phyloP scores from a whole-genome alignment of 1,140 invertebrate species.

The Drosophila kikkawai region DNA sequence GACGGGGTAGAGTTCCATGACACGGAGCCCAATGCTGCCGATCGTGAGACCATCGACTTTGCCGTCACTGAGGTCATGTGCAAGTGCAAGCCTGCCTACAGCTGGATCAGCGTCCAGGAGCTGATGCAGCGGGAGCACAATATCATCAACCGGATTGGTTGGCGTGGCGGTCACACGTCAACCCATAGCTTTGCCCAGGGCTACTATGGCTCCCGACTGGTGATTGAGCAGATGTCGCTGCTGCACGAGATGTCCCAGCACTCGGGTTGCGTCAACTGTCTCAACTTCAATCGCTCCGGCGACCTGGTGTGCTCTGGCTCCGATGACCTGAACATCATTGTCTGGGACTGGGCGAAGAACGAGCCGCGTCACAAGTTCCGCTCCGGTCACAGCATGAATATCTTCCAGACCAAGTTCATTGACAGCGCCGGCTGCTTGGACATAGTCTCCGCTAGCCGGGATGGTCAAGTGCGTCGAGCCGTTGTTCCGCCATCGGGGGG shows the following conservation, averaged over 20 bases:
- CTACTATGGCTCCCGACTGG: constrained; percentile 93
- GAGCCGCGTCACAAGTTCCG: constrained; percentile 88
- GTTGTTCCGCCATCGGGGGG: constrained; percentile 71
- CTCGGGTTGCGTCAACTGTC: constrained; percentile 95
- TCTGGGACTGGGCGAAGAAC: constrained; percentile 96
- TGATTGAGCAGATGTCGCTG: constrained; percentile 93
- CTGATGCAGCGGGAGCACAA: constrained; percentile 74
- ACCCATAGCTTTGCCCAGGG: constrained; percentile 81
- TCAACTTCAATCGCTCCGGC: constrained; percentile 94
- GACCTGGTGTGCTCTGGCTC: constrained; percentile 89
- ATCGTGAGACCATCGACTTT: constrained; percentile 28
- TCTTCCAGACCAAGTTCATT: constrained; percentile 93
- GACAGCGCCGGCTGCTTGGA: constrained; percentile 89
- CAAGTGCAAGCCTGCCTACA: constrained; percentile 69
- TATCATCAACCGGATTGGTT: constrained; percentile 59
- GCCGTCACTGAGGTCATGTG: constrained; percentile 52
- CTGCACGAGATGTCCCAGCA: constrained; percentile 92
- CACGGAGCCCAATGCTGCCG: constrained; percentile 7
- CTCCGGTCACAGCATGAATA: constrained; percentile 93
- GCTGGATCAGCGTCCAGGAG: constrained; percentile 53
- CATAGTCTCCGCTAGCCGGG: constrained; percentile 94
- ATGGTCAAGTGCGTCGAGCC: constrained; percentile 91
- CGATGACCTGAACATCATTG: constrained; percentile 93
- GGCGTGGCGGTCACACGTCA: constrained; percentile 65
- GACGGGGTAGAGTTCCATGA: constrained; percentile 13